Evolutionary conservation across 1,140 invertebrate species (phyloP).

Genomic region (Philotrypesis tridentata): DNA sequence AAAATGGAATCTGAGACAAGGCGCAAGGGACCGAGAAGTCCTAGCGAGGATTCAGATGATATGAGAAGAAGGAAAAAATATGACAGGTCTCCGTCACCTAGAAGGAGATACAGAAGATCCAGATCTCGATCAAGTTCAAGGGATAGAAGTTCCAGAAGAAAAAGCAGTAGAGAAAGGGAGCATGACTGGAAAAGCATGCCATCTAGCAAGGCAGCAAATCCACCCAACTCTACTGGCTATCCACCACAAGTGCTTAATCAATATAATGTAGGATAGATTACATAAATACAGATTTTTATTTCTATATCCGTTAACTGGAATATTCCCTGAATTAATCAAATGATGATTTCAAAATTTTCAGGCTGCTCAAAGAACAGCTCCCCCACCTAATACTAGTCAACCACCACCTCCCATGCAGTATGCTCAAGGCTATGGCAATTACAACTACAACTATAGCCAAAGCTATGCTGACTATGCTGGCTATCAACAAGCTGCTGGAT

Average conservation of each 20-base stretch:
- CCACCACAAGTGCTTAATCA: slow-evolving; percentile 66
- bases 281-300: neutral
- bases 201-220: slow-evolving; percentile 50
- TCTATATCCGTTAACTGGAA: no score
- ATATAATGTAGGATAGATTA: slow-evolving; percentile 63
- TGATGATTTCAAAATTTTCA: neutral
- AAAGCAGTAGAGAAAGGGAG: slow-evolving; percentile 48
- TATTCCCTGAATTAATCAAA: neutral
- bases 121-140: slow-evolving; percentile 64
- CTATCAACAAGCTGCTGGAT: slow-evolving; percentile 62
- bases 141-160: slow-evolving; percentile 39
- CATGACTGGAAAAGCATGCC: slow-evolving; percentile 65
- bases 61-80: slow-evolving; percentile 68
- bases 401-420: slow-evolving; percentile 67
- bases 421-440: slow-evolving; percentile 62
- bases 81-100: slow-evolving; percentile 69
- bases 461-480: slow-evolving; percentile 65
- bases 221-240: slow-evolving; percentile 59
- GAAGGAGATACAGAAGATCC: slow-evolving; percentile 68
- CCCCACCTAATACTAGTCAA: slow-evolving; percentile 67
- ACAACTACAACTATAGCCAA: slow-evolving; percentile 66
- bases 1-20: slow-evolving; percentile 53
- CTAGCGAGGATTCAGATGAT: slow-evolving; percentile 68
- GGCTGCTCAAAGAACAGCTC: slow-evolving; percentile 53
- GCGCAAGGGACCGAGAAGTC: slow-evolving; percentile 66